Percentiles rank a stretch among this genome's conserved stretches.
phyloP scores from a whole-genome alignment of 2,113 vertebrate genomes.

The Calypte anna region DNA sequence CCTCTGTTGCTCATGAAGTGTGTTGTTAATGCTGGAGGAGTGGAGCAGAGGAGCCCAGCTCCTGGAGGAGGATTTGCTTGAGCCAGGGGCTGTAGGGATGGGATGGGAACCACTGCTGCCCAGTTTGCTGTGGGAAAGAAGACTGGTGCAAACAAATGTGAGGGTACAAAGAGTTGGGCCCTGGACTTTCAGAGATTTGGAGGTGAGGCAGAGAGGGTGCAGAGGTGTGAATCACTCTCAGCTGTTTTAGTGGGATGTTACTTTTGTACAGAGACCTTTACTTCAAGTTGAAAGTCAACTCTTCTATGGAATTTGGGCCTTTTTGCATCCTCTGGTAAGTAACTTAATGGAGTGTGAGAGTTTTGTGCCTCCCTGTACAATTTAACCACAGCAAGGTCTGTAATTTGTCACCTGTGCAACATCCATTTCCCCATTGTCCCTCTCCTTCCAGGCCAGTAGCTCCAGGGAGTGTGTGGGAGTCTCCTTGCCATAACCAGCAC shows the following conservation, averaged over 20 bases:
- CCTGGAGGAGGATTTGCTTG: too few species aligned
- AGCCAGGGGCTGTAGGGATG: too few species aligned
- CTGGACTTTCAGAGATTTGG: rapidly evolving
- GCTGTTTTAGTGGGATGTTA: not conserved
- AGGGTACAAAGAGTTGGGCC: not conserved
- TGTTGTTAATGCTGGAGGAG: not conserved
- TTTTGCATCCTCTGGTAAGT: not conserved
- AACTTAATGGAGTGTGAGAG: not conserved
- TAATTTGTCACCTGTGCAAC: not conserved
- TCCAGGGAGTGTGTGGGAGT: not conserved
- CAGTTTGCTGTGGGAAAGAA: too few species aligned
- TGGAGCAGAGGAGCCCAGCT: not conserved
- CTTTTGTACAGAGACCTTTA: not conserved
- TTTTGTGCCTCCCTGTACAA: not conserved
- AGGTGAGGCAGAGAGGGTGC: not conserved
- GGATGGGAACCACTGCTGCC: too few species aligned
- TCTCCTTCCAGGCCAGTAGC: not conserved
- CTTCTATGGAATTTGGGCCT: not conserved
- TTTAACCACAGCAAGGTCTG: not conserved
- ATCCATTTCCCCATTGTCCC: not conserved
- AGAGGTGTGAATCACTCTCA: not conserved
- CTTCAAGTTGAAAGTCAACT: not conserved
- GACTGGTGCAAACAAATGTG: too few species aligned
- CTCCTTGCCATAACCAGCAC: not conserved
- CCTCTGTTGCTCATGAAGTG: not conserved